These are phyloP conservation scores for Paramormyrops hopkinsi DNA, from an alignment of 2,797 vertebrate genomes.

Conservation along the genomic window DNA sequence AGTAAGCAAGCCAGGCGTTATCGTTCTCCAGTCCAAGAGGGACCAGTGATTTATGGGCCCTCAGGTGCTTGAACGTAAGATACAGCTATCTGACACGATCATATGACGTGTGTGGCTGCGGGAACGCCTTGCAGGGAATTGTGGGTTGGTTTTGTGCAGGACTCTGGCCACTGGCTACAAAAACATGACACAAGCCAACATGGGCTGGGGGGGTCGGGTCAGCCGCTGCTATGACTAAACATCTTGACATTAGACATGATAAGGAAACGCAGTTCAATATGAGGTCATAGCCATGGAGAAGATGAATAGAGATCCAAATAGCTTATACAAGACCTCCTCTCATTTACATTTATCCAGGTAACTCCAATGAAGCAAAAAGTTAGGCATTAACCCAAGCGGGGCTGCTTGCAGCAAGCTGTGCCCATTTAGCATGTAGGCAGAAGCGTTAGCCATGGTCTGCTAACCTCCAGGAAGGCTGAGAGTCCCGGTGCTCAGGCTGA, in stretches of 20 bases:
- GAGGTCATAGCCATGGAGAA: neutral
- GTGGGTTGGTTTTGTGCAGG: neutral
- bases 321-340: neutral
- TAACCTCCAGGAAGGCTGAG: neutral
- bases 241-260: conserved; percentile 6
- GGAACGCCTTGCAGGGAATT: neutral
- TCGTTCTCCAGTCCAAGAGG: neutral
- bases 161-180: neutral
- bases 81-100: neutral
- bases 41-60: neutral
- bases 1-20: neutral
- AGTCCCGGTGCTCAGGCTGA: neutral
- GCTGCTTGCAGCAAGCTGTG: neutral
- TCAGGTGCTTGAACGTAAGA: neutral
- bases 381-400: neutral
- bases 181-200: neutral
- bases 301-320: neutral
- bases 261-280: neutral
- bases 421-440: neutral
- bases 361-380: neutral
- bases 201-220: neutral
- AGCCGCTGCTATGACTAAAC: neutral
- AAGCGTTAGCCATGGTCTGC: neutral
- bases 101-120: neutral
- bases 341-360: neutral